These are phyloP conservation scores for Leptinotarsa lineolata DNA, from an alignment of 1,140 invertebrate genomes.

Conservation along the genomic window DNA sequence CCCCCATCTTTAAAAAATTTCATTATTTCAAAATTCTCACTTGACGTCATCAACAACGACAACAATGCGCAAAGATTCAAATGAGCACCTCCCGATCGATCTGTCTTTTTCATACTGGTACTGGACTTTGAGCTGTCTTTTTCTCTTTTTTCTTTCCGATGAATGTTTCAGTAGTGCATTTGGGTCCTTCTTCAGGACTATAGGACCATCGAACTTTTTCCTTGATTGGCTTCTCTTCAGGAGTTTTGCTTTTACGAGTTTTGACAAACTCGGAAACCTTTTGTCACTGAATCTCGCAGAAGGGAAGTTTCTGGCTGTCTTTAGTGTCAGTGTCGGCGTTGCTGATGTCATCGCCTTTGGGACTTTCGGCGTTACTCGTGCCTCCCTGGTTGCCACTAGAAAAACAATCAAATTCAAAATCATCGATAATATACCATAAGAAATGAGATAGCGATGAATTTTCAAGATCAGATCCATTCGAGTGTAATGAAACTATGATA, in stretches of 20 bases:
- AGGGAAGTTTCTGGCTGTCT: conserved; percentile 65
- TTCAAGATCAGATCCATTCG: too few species aligned
- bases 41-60: conserved; percentile 4
- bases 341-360: conserved; percentile 63
- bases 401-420: conserved; percentile 7
- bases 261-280: conserved; percentile 60
- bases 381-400: conserved; percentile 56
- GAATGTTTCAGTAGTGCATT: conserved; percentile 53
- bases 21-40: neutral
- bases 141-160: conserved; percentile 51
- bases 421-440: too few species aligned
- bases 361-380: conserved; percentile 60
- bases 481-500: too few species aligned
- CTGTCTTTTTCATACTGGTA: conserved; percentile 48
- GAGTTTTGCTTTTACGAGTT: conserved; percentile 56
- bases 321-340: conserved; percentile 60
- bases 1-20: neutral
- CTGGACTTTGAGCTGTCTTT: conserved; percentile 47
- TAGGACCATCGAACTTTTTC: conserved; percentile 55
- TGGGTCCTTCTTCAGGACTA: conserved; percentile 54
- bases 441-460: too few species aligned
- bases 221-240: conserved; percentile 50
- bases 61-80: conserved; percentile 5
- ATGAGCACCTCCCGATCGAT: conserved; percentile 28
- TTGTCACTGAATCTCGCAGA: conserved; percentile 74